Base-by-base conservation (phyloP, 2,797 vertebrate genomes). In the Chaetophractus vellerosus region DNA sequence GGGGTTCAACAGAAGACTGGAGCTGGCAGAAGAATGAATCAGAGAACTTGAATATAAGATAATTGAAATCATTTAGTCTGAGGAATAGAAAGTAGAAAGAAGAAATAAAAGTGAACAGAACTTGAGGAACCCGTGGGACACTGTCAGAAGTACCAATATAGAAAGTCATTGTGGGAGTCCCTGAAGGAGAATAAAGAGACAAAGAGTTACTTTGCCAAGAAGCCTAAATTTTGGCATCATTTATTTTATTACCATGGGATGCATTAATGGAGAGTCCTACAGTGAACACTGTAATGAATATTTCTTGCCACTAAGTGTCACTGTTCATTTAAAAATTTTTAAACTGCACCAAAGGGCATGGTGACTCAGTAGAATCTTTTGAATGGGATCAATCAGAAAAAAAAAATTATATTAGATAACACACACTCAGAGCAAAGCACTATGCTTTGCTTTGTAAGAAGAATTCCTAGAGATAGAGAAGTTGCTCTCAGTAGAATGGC, bases 131-230 rank as follows among this genome's bases (percentile, higher is more conserved):
- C 15, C 15, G 15, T 16, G 50, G 50, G 50, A 52, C 50, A 52
- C 50, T 16, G 15, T 52, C 50, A 16, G 50, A 12, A 52, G 15
- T 52, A 52, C 50, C 50, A 52, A 16, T 52, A 52, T 15, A 15
- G 14, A 52, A 14, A 15, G 14, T 11, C 12, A 52, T 15, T 52
- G 50, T 52, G 14, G 14, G 50, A 52, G 50, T 52, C 14, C 50
- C 50, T 14, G 50, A 52, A 52, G 50, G 50, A 52, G 50, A 52
- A 52, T 52, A 52, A 52, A 52, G 50, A 15, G n/a, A n/a, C n/a
- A n/a, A n/a, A n/a, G n/a, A n/a, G n/a, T 97, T 98, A 98, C 98
- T 98, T 98, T 98, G 98, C 98, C 98, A 98, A 98, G 98, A 98
- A 98, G 98, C 98, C 98, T 98, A 98, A 98, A 98, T 98, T 98